Base-by-base conservation (phyloP, 1,140 invertebrate genomes). In the Zeugodacus cucurbitae region DNA sequence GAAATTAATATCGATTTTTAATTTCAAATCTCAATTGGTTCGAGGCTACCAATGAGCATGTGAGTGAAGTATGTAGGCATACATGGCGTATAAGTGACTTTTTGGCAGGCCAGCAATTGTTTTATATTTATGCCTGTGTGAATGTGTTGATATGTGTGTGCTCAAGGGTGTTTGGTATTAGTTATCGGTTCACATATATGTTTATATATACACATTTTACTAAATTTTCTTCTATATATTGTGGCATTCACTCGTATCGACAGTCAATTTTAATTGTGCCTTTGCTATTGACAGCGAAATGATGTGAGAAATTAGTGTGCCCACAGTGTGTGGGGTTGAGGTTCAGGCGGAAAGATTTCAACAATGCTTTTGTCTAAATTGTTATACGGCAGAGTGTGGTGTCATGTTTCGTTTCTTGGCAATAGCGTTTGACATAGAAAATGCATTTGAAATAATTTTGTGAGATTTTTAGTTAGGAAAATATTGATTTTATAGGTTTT, bases 1-100 rank as follows among this genome's bases (percentile, higher is more conserved):
- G 74, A 48, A 82, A 82, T 82, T 82, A 82, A 82, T 82, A 82
- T 82, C 74, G 74, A 82, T 82, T 82, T 82, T 82, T 82, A 82
- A 82, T 82, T 82, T 82, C 48, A 44, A 82, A 54, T 34, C 74
- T 48, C 67, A 74, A 37, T 41, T 54, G 41, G 20, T 1, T 82
- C 48, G n/a, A 8, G 74, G 10, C 10, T 59, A 26, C 0, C 8
- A 26, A 6, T 29, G n/a, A 37, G 10, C 20, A 62, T 62, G 58
- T 62, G 8, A 82, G n/a, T 10, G 41, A 26, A 48, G 74, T 8
- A 37, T 8, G 34, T 26, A 82, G 74, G 74, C 74, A 82, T 29
- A 48, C 74, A 29, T 82, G 74, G 22, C 74, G 74, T 82, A 82
- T 82, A 48, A 82, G 74, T 82, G 74, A 82, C 74, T 82, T 82